Evolutionary conservation across 2,888 invertebrate species (phyloP), one percentile per base, ranked within the genome.

Genomic region (Trissolcus japonicus): DNA sequence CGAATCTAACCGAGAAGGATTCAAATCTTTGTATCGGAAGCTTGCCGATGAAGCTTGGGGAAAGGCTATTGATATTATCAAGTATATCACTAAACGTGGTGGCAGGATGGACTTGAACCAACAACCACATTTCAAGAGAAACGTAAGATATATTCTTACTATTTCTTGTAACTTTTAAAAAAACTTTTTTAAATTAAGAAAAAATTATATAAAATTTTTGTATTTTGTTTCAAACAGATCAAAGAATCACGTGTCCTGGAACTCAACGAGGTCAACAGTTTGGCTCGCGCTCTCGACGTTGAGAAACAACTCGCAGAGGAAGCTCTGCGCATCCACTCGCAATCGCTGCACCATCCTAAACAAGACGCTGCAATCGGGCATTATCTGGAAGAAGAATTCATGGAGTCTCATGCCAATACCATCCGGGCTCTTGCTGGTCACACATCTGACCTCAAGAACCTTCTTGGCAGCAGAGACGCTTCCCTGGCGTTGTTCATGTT

Each of bases 1-100:
- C 87, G 92, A 94, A 85, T 93, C 93, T 29, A 94, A 95, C 89
- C 91, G 96, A 35, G 92, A 91, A 19, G 96, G 96, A 3, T 95
- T 96, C 89, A 92, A 92, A 82, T 94, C 93, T 84, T 88, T 95
- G 9, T 95, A 94, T 90, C 92, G 92, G 81, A 92, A 92, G 71
- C 89, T 95, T 9, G 94, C 95, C 0, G 95, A 96, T 82, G 90
- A 92, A 11, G 90, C 94, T 4, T 96, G 95, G 93, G 92, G 92
- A 14, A 92, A 94, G 83, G 91, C 92, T 40, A 93, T 95, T 82
- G 92, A 93, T 9, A 83, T 95, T n/a, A 94, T 95, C 82, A 94
- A 96, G 86, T 94, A 94, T 87, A 91, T 95, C 46, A 91, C 94
- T 0, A 92, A 92, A 87, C 93, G 96, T 84, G 96, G 96, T 87